phyloP scores from a whole-genome alignment of 30 jellyfish, hydroid and myxozoan species.

The Turritopsis dohrnii region DNA sequence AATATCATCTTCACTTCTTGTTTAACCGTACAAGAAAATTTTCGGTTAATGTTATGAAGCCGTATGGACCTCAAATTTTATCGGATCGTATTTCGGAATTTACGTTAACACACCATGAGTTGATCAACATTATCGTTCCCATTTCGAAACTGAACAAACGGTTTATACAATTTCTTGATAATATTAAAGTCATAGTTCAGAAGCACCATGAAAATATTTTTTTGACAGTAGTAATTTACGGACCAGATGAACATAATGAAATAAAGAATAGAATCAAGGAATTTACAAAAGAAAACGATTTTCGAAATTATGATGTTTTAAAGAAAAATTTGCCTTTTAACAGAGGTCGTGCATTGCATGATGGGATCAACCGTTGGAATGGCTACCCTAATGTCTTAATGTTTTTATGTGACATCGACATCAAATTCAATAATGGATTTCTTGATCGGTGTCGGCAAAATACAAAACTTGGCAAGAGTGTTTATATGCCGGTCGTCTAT shows the following conservation, averaged over 20 bases:
- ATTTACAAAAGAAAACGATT: slow-evolving; percentile 49
- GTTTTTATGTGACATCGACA: slow-evolving; percentile 90
- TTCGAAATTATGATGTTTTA: slow-evolving; percentile 47
- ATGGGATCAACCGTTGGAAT: slow-evolving; percentile 94
- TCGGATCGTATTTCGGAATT: slow-evolving; percentile 42
- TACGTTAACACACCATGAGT: slow-evolving; percentile 31
- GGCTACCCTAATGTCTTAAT: slow-evolving; percentile 62
- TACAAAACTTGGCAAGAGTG: slow-evolving; percentile 39
- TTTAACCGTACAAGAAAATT: slow-evolving; percentile 30
- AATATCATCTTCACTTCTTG: slow-evolving; percentile 38
- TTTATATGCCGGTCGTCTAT: slow-evolving; percentile 71
- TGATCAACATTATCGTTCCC: slow-evolving; percentile 78
- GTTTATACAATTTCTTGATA: slow-evolving; percentile 44
- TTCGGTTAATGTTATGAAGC: slow-evolving; percentile 51
- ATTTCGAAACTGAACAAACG: slow-evolving; percentile 53
- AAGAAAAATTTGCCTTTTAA: slow-evolving; percentile 57
- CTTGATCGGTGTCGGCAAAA: slow-evolving; percentile 71
- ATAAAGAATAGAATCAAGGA: slow-evolving; percentile 40
- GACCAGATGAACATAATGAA: slow-evolving; percentile 41
- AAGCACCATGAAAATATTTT: slow-evolving; percentile 53
- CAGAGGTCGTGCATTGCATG: slow-evolving; percentile 93
- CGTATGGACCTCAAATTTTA: slow-evolving; percentile 58
- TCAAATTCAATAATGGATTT: slow-evolving; percentile 52
- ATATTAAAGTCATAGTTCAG: slow-evolving; percentile 35
- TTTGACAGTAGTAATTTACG: slow-evolving; percentile 67